Evolutionary conservation across 2,888 invertebrate genomes (phyloP).

Genomic region (Uropetala carovei): DNA sequence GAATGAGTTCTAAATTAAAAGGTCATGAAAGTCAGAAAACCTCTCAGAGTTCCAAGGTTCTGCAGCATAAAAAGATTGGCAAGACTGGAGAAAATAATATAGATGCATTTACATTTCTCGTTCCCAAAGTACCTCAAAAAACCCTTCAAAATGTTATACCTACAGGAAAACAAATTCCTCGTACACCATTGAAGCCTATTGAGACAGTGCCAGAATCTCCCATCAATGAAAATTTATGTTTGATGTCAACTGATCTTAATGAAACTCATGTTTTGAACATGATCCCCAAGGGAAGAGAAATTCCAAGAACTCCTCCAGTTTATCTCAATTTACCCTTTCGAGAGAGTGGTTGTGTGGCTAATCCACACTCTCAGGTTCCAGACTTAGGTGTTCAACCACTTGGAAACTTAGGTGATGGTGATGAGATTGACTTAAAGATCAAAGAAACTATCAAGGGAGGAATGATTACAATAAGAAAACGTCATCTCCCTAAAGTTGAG

Average conservation of each 20-base stretch:
- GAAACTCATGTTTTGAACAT: neutral
- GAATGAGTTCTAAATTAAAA: too few species aligned
- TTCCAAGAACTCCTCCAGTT: conserved; percentile 25
- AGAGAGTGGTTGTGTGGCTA: neutral
- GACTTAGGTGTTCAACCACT: conserved; percentile 40
- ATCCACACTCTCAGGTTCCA: neutral
- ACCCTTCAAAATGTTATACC: neutral
- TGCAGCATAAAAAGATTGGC: neutral
- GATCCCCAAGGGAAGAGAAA: conserved; percentile 48
- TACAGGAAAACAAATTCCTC: conserved; percentile 51
- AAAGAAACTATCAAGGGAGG: neutral
- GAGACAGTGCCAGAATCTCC: too few species aligned
- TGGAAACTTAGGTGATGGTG: neutral
- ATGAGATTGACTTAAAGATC: neutral
- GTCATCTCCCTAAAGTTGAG: neutral
- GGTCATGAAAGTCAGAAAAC: too few species aligned
- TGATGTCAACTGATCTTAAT: too few species aligned
- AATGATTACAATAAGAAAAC: neutral
- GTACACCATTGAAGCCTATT: neutral
- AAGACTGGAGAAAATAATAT: neutral
- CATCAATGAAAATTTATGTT: neutral
- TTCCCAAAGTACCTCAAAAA: conserved; percentile 10
- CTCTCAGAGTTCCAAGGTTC: neutral
- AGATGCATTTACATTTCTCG: neutral
- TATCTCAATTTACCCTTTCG: neutral